Evolutionary conservation across 2,113 vertebrate species (phyloP), one percentile per base, ranked within the genome.

Genomic region (Pseudois nayaur): DNA sequence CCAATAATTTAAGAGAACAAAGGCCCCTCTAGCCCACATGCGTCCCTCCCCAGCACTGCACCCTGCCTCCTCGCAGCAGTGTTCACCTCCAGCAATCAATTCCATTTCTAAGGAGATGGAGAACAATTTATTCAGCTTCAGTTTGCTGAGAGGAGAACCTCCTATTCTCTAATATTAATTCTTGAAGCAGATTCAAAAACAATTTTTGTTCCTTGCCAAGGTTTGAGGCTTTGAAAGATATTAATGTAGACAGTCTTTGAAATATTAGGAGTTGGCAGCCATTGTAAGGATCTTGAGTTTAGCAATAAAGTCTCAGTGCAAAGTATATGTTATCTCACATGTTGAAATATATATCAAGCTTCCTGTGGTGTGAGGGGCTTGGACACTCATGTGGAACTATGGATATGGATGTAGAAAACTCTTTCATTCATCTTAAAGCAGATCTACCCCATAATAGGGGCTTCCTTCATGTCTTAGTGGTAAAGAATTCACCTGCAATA

Each of bases 71-170:
- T 88, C 33, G 2, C 12, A 93, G 62, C 62, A 33, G 50, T 19
- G 5, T 59, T 97, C 92, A 97, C 96, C 94, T 98, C 74, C 57
- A 95, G 83, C 36, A 6, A 98, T 87, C 87, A 97, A 96, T 98
- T 98, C 79, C 29, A 29, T 98, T 98, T 98, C 97, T 97, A 96
- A 96, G 88, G 86, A 98, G 57, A 60, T 55, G 23, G 97, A 98
- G 96, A 87, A 89, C 85, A 97, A 98, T 98, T 97, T 98, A 98
- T 98, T 98, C 95, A 85, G 55, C 98, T 98, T 98, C 97, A 97
- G 95, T 98, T 98, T 98, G 92, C 92, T 97, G 97, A 97, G 94
- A 98, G 96, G 97, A 97, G 98, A 97, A 95, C 54, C 81, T 93
- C 91, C 43, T 97, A 97, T 74, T 97, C 54, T 97, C 62, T 96